Evolutionary conservation across 2,797 vertebrate species (phyloP).

Genomic region (Cynopterus sphinx): DNA sequence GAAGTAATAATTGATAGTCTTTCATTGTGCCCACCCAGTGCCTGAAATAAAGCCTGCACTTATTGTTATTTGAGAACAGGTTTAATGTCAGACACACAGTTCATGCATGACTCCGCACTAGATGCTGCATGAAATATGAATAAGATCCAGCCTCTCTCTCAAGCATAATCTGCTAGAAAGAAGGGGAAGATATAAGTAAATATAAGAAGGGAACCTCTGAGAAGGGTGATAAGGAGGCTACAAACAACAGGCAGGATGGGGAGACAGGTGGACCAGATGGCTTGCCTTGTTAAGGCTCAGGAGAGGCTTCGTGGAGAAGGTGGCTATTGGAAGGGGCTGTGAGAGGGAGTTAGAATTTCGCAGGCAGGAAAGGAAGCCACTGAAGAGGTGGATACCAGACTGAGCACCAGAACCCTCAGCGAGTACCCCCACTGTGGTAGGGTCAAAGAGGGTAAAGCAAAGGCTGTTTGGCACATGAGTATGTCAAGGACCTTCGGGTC

Average conservation of each 20-base stretch:
- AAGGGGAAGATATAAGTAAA: not conserved
- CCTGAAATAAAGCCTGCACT: not conserved
- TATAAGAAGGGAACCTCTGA: not conserved
- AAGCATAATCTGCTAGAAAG: not conserved
- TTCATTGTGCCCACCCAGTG: not conserved
- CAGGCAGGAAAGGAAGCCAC: not conserved
- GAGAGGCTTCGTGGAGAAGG: not conserved
- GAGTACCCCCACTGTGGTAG: not conserved
- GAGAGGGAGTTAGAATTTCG: not conserved
- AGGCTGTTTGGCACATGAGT: not conserved
- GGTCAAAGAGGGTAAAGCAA: not conserved
- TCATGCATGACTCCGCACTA: not conserved
- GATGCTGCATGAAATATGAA: not conserved
- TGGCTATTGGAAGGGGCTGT: not conserved
- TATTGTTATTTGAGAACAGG: not conserved
- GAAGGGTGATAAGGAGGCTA: not conserved
- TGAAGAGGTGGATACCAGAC: not conserved
- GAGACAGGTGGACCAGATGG: not conserved
- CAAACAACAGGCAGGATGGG: accelerated
- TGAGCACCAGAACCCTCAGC: not conserved
- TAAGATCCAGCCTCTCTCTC: not conserved
- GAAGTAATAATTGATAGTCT: not conserved
- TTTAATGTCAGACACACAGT: not conserved
- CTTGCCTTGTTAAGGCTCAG: not conserved
- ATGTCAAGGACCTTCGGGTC: not conserved